Percentiles rank a stretch among this genome's conserved stretches.
Conservation (phyloP, 2,797 vertebrate species). For the Aythya fuligula region DNA sequence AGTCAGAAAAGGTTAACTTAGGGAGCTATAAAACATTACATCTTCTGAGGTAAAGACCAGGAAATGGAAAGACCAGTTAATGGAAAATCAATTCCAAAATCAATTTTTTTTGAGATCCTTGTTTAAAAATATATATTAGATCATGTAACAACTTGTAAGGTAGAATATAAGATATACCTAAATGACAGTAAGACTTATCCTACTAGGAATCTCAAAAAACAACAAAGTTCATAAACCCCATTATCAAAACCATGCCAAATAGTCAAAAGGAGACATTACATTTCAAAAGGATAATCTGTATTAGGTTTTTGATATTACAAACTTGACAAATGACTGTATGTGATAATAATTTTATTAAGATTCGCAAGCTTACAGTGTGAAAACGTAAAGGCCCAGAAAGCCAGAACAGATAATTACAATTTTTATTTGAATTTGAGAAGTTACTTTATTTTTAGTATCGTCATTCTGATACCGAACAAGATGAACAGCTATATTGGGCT, state of each 20-base stretch:
- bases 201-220: background rate
- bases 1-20: background rate
- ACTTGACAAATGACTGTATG: background rate
- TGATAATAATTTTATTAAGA: conserved; percentile 7
- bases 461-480: background rate
- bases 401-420: background rate
- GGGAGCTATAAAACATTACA: background rate
- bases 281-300: background rate
- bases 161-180: background rate
- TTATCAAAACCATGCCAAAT: background rate
- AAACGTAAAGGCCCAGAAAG: background rate
- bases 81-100: background rate
- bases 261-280: background rate
- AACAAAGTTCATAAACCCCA: background rate
- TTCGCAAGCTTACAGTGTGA: background rate
- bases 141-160: background rate
- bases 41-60: background rate
- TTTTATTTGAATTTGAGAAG: background rate
- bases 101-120: background rate
- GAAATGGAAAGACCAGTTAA: background rate
- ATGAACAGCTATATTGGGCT: background rate
- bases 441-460: background rate
- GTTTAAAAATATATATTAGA: background rate
- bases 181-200: background rate
- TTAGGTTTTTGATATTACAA: background rate